phyloP scores from a whole-genome alignment of 2,888 invertebrate species.

The Crepidodera aurea region DNA sequence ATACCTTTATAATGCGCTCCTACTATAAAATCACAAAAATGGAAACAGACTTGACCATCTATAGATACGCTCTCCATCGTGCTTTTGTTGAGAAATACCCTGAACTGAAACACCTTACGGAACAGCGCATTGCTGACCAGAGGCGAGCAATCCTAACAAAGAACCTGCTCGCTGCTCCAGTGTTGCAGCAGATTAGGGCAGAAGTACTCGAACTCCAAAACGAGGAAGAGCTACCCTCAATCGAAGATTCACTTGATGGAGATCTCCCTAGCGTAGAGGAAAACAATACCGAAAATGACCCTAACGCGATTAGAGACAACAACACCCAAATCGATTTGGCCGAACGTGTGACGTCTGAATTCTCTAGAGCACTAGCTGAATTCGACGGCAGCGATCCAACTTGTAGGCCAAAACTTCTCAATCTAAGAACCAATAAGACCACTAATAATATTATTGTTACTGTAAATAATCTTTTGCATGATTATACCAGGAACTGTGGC shows the following conservation, averaged over 20 bases:
- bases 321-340: background rate
- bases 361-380: background rate
- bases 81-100: background rate
- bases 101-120: background rate
- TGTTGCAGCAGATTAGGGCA: background rate
- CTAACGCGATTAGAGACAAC: background rate
- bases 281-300: background rate
- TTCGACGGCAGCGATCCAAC: background rate
- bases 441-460: background rate
- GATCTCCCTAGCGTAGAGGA: background rate
- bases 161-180: background rate
- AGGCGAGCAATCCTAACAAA: background rate
- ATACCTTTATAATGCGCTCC: background rate
- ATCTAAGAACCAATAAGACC: background rate
- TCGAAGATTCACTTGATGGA: background rate
- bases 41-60: background rate
- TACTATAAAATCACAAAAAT: background rate
- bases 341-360: background rate
- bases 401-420: background rate
- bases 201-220: too few relatives aligned
- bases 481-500: background rate
- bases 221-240: background rate
- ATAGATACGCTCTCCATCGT: background rate
- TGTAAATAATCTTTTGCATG: background rate
- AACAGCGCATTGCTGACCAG: background rate